These are phyloP conservation scores for Crax fasciolata DNA, from an alignment of 2,797 vertebrate genomes.

Conservation along the genomic window DNA sequence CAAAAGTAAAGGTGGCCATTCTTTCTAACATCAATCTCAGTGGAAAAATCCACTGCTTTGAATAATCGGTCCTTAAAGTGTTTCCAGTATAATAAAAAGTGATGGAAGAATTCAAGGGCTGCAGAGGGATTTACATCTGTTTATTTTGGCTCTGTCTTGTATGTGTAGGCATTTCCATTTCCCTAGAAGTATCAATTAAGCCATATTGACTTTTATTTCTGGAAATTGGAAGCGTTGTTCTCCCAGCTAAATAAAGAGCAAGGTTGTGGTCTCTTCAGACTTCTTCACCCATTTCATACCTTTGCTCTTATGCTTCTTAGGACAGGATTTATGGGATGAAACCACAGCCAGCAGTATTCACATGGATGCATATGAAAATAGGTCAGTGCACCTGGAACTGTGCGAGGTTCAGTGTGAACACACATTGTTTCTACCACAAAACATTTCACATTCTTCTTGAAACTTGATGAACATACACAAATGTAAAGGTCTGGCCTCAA, in stretches of 20 bases:
- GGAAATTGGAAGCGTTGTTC: slow-evolving; percentile 63
- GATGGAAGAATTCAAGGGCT: slow-evolving; percentile 68
- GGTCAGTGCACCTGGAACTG: slow-evolving; percentile 45
- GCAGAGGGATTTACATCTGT: slow-evolving; percentile 18
- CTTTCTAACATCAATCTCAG: slow-evolving; percentile 5
- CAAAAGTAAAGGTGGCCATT: not conserved
- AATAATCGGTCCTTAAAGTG: slow-evolving; percentile 46
- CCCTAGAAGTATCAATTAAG: slow-evolving; percentile 67
- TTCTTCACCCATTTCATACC: not conserved
- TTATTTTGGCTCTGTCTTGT: slow-evolving; percentile 54
- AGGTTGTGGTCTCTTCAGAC: slow-evolving; percentile 13
- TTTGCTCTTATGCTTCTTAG: slow-evolving; percentile 24
- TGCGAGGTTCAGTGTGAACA: not conserved
- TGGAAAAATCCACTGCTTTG: slow-evolving; percentile 63
- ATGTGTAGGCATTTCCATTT: slow-evolving; percentile 73
- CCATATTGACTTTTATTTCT: slow-evolving; percentile 68
- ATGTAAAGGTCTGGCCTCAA: not conserved
- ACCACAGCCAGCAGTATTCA: not conserved
- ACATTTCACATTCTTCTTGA: not conserved
- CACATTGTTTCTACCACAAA: fast-evolving
- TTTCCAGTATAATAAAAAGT: slow-evolving; percentile 72
- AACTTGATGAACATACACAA: not conserved
- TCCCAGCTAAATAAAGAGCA: slow-evolving; percentile 28
- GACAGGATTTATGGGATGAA: not conserved
- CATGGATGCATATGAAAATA: not conserved